Base-by-base conservation (phyloP, 23 tunicate species). In the Styela plicata region DNA sequence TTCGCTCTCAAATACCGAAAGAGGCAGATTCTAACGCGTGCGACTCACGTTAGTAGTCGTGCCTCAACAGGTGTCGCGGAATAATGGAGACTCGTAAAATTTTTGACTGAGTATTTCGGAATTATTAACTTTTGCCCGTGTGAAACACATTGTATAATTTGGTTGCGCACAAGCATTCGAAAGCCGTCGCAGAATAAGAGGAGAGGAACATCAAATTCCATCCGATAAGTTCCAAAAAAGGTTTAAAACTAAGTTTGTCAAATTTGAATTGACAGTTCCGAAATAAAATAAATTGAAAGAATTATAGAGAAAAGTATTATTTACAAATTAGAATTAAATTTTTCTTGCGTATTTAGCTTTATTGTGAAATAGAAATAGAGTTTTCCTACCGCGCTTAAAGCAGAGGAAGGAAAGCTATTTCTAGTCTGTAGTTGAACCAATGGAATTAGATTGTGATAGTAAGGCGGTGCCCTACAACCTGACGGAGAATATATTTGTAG, bases 391-490 rank as follows among this genome's bases (percentile, higher is more conserved):
- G n/a, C n/a, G 65, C 21, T 62, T 62, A 23, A 62, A 21, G 1
- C 65, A 62, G n/a, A 29, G 22, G 31, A 19, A 27, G 31, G 71
- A 67, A 67, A 27, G 19, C 22, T 67, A 67, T 67, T 67, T 22
- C 22, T 67, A 1, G 57, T 44, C 57, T 18, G 71, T 22, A 67
- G 71, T 67, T 19, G 30, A 29, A 67, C 71, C 71, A 67, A 67
- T 67, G 71, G 71, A 67, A 67, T 67, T 67, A 67, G 71, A 67
- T 67, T 25, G 30, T 29, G 71, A 67, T 24, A 67, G 71, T 67
- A 67, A 67, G 71, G 71, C 31, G 16, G 71, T 67, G 30, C 31
- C 71, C 31, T 67, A 67, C 71, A 25, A 29, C 24, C 71, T 67
- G 71, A 25, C 71, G 71, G 71, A 67, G 22, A 67, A 67, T 67